Base-by-base conservation (phyloP, 2,888 invertebrate species). In the Drosophila macrothrix region DNA sequence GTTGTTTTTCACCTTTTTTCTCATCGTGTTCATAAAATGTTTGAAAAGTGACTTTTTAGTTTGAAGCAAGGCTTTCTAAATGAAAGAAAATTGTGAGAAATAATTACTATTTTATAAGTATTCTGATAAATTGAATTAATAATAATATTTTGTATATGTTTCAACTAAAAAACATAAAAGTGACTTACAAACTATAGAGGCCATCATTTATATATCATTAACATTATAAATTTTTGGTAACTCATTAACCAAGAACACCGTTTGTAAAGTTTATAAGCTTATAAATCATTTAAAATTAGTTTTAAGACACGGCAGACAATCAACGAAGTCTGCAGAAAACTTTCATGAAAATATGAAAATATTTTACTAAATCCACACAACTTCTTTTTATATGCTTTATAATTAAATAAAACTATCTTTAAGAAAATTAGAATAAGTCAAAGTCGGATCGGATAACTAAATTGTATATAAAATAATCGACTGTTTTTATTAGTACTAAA, bases 371-470 rank as follows among this genome's bases (percentile, higher is more conserved):
- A 19, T 14, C 14, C 35, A 35, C 0, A n/a, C 9, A n/a, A 39
- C 39, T n/a, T 0, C 1, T 9, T 7, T 7, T 19, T 1, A 19
- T 0, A n/a, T 4, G 9, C 3, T 39, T 39, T 39, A 0, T 9
- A 19, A 39, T n/a, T 9, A 3, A 35, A 35, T n/a, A n/a, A 39
- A n/a, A 0, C 0, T 4, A 10, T n/a, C 10, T 10, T 10, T 10
- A 41, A 9, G n/a, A 46, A 4, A 7, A 14, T 22, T 7, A 0
- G 1, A 46, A 7, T 7, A 2, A 0, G 4, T 7, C 46, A 46
- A 46, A 14, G 3, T 46, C 46, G 22, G 14, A 14, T 43, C 43
- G 6, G 22, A 22, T 22, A 12, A 22, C 6, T 22, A 43, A 43
- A 43, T 22, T 16, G 0, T 4, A 46, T 25, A 16, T 16, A 1